phyloP scores from a whole-genome alignment of 2,113 vertebrate genomes.

The Micronycteris hirsuta region DNA sequence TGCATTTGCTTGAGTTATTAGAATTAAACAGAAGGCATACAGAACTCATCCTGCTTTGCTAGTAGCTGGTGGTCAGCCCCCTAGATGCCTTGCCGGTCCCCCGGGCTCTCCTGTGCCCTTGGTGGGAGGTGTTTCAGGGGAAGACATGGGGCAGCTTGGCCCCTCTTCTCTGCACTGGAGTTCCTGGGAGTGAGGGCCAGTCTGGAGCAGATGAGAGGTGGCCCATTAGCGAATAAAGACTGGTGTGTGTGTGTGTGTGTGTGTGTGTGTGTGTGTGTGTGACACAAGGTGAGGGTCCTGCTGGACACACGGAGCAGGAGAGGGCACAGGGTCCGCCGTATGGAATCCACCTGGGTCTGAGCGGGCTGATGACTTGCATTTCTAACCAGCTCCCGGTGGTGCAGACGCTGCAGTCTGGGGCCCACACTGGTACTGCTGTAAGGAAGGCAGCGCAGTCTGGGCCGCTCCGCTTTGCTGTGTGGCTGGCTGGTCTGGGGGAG shows the following conservation, averaged over 20 bases:
- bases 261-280: too few species aligned
- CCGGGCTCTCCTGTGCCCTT: background rate
- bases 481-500: background rate
- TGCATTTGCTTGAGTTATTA: background rate
- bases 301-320: background rate
- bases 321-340: rapidly evolving
- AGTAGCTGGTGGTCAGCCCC: background rate
- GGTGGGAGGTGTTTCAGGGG: background rate
- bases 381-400: background rate
- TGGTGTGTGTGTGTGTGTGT: rapidly evolving
- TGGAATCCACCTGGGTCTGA: background rate
- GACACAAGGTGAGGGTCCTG: background rate
- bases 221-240: background rate
- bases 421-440: background rate
- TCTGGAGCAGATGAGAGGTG: background rate
- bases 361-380: background rate
- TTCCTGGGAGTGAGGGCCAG: background rate
- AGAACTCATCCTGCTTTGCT: background rate
- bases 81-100: background rate
- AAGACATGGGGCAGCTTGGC: background rate
- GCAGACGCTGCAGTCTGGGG: background rate
- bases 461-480: background rate
- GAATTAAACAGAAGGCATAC: background rate
- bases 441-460: background rate
- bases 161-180: background rate